Evolutionary conservation across 92 coral and sea anemone species (phyloP).

Genomic region (Metridium senile): DNA sequence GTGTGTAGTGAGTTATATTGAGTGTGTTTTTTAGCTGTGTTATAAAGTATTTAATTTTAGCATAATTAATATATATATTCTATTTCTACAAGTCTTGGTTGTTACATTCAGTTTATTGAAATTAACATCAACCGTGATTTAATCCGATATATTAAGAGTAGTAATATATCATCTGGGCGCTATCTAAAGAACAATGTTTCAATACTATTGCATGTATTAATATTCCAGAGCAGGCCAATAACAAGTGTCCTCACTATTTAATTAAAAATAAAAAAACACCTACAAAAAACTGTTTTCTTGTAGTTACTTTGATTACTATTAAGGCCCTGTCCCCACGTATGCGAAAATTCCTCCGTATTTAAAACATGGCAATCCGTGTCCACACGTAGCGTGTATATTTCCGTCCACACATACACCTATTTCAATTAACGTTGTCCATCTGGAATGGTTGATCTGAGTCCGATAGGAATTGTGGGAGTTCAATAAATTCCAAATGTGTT

Average conservation of each 20-base stretch:
- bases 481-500: too few relatives aligned
- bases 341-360: background rate
- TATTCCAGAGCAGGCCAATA: constrained; percentile 30
- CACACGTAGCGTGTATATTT: too few relatives aligned
- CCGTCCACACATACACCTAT: too few relatives aligned
- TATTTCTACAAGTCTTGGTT: constrained; percentile 14
- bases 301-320: background rate
- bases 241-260: constrained; percentile 30
- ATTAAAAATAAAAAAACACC: constrained; percentile 18
- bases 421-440: too few relatives aligned
- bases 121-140: constrained; percentile 11
- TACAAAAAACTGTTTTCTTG: background rate
- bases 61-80: background rate
- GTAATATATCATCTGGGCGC: constrained; percentile 31
- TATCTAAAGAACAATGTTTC: constrained; percentile 14
- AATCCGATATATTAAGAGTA: constrained; percentile 16
- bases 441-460: too few relatives aligned
- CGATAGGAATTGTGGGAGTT: too few relatives aligned
- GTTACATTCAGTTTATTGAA: constrained; percentile 2
- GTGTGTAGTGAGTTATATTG: background rate
- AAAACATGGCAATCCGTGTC: too few relatives aligned
- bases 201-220: constrained; percentile 29
- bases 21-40: background rate
- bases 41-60: background rate
- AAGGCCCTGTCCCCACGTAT: background rate